phyloP scores from a whole-genome alignment of 2,888 invertebrate genomes.

The Habroteleia sp. region DNA sequence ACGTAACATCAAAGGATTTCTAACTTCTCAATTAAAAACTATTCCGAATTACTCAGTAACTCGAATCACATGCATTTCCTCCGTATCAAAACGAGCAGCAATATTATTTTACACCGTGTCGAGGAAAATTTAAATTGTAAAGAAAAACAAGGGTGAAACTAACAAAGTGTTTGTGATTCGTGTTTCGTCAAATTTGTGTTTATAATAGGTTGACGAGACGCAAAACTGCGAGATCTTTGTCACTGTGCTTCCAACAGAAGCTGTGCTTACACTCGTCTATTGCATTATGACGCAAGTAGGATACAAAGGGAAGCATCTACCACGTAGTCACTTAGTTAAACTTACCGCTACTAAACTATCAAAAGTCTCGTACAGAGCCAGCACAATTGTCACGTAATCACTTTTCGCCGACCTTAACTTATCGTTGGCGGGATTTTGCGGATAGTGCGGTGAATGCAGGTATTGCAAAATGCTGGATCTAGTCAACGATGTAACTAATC shows the following conservation, averaged over 20 bases:
- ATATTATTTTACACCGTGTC: no score
- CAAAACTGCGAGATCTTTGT: conserved; percentile 22
- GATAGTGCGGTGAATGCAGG: conserved; percentile 24
- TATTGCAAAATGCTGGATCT: conserved; percentile 34
- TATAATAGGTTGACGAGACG: conserved; percentile 11
- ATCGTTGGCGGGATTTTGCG: conserved; percentile 43
- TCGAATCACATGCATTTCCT: no score
- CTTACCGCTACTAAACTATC: conserved; percentile 57
- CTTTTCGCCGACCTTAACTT: conserved; percentile 55
- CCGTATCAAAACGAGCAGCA: no score
- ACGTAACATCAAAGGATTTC: no score
- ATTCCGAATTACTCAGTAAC: no score
- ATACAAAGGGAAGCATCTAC: conserved; percentile 36
- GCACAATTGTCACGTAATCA: conserved; percentile 65
- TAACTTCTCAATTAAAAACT: no score
- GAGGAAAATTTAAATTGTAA: no score
- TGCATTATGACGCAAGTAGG: conserved; percentile 37
- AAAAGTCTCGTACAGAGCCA: conserved; percentile 44
- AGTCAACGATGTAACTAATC: conserved; percentile 28
- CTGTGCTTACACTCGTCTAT: conserved; percentile 38
- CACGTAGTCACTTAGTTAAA: conserved; percentile 57
- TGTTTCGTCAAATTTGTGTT: conserved; percentile 4
- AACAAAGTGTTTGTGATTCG: neutral
- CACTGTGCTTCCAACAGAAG: neutral
- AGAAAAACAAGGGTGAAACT: no score